Conservation (phyloP, 2,888 invertebrate genomes). For the Ectemnius continuus region DNA sequence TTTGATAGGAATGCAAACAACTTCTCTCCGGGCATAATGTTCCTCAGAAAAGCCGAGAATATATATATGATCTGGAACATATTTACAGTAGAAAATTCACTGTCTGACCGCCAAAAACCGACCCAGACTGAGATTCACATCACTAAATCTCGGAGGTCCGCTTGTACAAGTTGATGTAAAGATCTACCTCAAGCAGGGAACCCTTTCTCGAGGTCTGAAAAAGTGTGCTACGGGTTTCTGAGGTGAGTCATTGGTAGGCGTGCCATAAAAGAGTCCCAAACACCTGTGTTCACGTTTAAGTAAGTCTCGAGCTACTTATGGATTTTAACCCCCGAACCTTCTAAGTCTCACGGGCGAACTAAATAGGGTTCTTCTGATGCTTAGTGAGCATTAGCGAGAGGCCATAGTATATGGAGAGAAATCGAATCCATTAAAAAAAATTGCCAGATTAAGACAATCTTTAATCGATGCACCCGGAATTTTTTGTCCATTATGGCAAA, state of each 20-base stretch:
- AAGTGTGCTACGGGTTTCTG: constrained; percentile 39
- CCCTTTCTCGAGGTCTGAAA: constrained; percentile 29
- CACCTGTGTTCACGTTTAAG: constrained; percentile 52
- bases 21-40: no score
- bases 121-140: no score
- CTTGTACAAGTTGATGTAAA: constrained; percentile 15
- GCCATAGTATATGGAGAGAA: no score
- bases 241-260: constrained; percentile 61
- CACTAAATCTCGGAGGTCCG: not conserved
- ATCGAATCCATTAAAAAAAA: not conserved
- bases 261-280: constrained; percentile 53
- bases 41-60: no score
- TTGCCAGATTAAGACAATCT: not conserved
- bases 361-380: constrained; percentile 10
- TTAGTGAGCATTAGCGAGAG: not conserved
- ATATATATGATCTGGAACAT: no score
- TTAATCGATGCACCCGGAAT: not conserved
- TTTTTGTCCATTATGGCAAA: no score
- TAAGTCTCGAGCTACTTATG: constrained; percentile 20
- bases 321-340: constrained; percentile 30
- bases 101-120: no score
- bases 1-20: no score
- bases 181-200: constrained; percentile 28
- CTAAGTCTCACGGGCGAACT: constrained; percentile 2
- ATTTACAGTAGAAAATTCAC: no score